Evolutionary conservation across 2,888 invertebrate species (phyloP).

Genomic region (Cheilosia scutellata): DNA sequence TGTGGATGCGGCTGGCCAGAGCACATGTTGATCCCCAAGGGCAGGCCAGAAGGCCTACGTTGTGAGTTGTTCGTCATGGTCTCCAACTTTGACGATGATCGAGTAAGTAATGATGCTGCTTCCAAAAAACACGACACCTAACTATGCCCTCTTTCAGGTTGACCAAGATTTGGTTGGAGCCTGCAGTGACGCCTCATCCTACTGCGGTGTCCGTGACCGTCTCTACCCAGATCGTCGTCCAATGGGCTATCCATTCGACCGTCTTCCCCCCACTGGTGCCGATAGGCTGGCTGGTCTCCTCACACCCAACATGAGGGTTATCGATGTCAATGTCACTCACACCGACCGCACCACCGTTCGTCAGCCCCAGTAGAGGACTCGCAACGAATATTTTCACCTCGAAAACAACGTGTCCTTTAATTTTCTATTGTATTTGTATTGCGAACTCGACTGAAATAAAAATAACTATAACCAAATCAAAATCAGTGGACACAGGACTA

Average conservation of each 20-base stretch:
- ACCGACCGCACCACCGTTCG: slow-evolving; percentile 83
- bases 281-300: slow-evolving; percentile 87
- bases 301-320: slow-evolving; percentile 88
- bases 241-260: slow-evolving; percentile 95
- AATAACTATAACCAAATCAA: slow-evolving; percentile 37
- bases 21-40: slow-evolving; percentile 90
- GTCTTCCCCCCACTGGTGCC: slow-evolving; percentile 86
- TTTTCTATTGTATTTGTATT: slow-evolving; percentile 27
- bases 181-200: slow-evolving; percentile 90
- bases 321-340: slow-evolving; percentile 86
- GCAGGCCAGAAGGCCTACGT: slow-evolving; percentile 86
- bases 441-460: slow-evolving; percentile 70
- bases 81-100: slow-evolving; percentile 88
- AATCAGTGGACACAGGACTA: not conserved
- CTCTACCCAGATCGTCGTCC: slow-evolving; percentile 90
- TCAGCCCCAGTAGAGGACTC: not conserved
- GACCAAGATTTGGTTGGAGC: slow-evolving; percentile 80
- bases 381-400: not conserved
- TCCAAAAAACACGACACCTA: slow-evolving; percentile 84
- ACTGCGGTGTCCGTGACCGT: slow-evolving; percentile 90
- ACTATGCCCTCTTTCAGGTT: slow-evolving; percentile 76
- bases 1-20: slow-evolving; percentile 94
- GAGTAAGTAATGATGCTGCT: slow-evolving; percentile 48
- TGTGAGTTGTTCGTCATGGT: slow-evolving; percentile 90
- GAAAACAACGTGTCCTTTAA: slow-evolving; percentile 14